A percentile compares a stretch with the other conserved stretches of the same genome.
Evolutionary conservation across 2,113 vertebrate genomes (phyloP).

Genomic region (Bubo blakistoni): DNA sequence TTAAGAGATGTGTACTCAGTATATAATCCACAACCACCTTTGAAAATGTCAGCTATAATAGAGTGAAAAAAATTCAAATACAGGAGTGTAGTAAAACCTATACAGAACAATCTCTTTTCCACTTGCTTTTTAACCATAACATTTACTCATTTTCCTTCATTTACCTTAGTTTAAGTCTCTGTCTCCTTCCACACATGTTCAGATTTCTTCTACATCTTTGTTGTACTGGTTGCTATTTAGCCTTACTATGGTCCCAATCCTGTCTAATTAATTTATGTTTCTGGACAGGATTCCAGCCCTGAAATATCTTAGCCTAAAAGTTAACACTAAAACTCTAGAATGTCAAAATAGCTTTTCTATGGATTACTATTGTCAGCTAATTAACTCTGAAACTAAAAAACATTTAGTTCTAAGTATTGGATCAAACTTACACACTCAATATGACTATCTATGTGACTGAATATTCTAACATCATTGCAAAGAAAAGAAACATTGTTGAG

Average conservation of each 20-base stretch:
- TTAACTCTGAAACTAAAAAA: background rate
- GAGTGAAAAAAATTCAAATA: background rate
- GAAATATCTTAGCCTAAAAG: background rate
- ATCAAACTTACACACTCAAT: background rate
- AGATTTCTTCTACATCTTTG: background rate
- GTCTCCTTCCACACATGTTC: background rate
- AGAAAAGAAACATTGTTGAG: background rate
- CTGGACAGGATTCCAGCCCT: background rate
- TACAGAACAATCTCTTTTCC: background rate
- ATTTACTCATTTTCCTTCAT: background rate
- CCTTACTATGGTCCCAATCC: background rate
- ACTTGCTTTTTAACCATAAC: background rate
- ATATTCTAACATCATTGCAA: background rate
- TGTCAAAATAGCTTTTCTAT: background rate
- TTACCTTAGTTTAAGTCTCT: background rate
- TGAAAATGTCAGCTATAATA: background rate
- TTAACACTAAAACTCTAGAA: background rate
- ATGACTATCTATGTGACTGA: background rate
- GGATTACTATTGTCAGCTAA: background rate
- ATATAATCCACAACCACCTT: background rate
- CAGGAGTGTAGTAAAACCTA: background rate
- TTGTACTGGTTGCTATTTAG: background rate
- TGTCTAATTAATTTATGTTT: background rate
- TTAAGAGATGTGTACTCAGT: background rate
- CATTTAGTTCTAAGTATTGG: background rate